A percentile compares a stretch with the other conserved stretches of the same genome.
phyloP scores from a whole-genome alignment of 2,888 invertebrate species.

The Nysson spinosus region DNA sequence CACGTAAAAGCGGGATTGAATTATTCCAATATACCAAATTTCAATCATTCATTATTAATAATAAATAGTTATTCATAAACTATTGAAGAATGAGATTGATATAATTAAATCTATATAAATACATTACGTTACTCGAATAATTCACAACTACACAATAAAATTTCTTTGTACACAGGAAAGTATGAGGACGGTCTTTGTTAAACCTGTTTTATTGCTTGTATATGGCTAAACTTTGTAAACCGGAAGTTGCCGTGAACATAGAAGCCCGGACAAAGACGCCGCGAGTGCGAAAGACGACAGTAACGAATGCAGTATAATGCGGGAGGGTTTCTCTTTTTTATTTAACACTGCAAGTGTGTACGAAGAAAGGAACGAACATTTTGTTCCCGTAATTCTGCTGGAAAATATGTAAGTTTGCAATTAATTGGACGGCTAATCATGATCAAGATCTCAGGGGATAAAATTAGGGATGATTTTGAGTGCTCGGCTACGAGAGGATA shows the following conservation, averaged over 20 bases:
- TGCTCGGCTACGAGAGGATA: conserved; percentile 5
- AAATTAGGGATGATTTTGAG: conserved; percentile 12
- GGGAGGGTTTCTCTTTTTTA: conserved; percentile 4
- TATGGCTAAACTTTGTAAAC: conserved; percentile 21
- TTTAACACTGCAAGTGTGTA: conserved; percentile 3
- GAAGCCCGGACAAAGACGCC: conserved; percentile 20
- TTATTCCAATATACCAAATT: too few relatives aligned
- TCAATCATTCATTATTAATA: too few relatives aligned
- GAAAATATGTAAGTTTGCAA: neutral
- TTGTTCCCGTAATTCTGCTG: too few relatives aligned
- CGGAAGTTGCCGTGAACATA: conserved; percentile 20
- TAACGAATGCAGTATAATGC: conserved; percentile 22
- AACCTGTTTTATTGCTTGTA: conserved; percentile 22
- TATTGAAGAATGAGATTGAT: too few relatives aligned
- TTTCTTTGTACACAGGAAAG: neutral
- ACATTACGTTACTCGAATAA: too few relatives aligned
- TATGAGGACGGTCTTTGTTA: conserved; percentile 10
- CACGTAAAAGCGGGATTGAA: too few relatives aligned
- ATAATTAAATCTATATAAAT: too few relatives aligned
- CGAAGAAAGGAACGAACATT: too few relatives aligned
- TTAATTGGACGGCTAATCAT: conserved; percentile 12
- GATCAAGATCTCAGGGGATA: conserved; percentile 6
- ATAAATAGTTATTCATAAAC: too few relatives aligned
- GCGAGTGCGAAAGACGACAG: conserved; percentile 3
- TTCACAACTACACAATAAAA: too few relatives aligned